Base-by-base conservation (phyloP, 2,888 invertebrate genomes). In the Marasmarcha lunaedactyla region DNA sequence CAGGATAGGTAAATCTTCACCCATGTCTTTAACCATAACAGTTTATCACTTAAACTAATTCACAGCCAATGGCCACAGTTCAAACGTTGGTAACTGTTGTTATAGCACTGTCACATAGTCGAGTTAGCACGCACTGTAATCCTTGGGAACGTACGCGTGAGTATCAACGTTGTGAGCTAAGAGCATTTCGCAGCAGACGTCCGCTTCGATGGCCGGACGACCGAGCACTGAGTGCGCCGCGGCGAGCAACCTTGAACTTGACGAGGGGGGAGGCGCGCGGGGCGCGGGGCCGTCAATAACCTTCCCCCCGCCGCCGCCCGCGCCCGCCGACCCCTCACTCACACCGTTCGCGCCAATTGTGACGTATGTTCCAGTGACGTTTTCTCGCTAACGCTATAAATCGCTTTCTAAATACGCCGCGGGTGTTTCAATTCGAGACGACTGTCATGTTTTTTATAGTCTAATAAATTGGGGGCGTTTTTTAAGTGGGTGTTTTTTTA, bases 1-100 rank as follows among this genome's bases (percentile, higher is more conserved):
- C 50, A 94, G 88, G 67, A 94, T 94, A 59, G 94, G 94, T 79
- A 94, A 86, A 86, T 94, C 93, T 87, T 94, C 93, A 71, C 89
- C 91, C 93, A 94, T 93, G 85, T 83, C 79, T 69, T 78, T 76
- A 63, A 83, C 77, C 78, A 81, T 77, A 59, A 69, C 63, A 71
- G 67, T 71, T 68, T 67, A 53, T 64, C 71, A 77, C 72, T 76
- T 56, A 52, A 70, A 71, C 71, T 74, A 78, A 58, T 73, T 79
- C 81, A 83, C 83, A 83, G 81, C 81, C 79, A 52, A 67, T 48
- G 71, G 78, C 78, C 76, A 79, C 72, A 64, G 65, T 6, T 67
- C 66, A 72, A 70, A 62, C 67, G 63, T 44, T 65, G 81, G 81
- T 81, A 83, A 83, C 81, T 78, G 14, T 6, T 34, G 7, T n/a